Evolutionary conservation across 1,140 invertebrate species (phyloP).

Genomic region (Mylabris phalerata): DNA sequence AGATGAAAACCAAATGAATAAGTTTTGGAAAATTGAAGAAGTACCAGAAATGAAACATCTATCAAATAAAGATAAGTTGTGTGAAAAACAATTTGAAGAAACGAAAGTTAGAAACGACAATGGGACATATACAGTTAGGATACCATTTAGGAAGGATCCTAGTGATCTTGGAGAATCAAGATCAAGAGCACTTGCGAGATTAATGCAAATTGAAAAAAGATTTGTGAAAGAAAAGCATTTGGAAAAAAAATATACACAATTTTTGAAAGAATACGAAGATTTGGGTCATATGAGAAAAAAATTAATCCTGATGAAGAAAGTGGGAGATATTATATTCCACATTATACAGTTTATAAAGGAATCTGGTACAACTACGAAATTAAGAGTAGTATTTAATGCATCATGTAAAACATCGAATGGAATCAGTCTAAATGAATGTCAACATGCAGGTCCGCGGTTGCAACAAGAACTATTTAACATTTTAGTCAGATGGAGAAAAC

Average conservation of each 20-base stretch:
- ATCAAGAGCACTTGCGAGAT: too few relatives aligned
- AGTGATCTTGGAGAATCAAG: too few relatives aligned
- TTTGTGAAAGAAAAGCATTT: not conserved
- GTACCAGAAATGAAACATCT: too few relatives aligned
- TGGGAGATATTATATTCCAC: conserved; percentile 33
- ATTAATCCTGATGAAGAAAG: too few relatives aligned
- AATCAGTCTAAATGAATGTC: conserved; percentile 34
- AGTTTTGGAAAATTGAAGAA: too few relatives aligned
- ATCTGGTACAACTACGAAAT: conserved; percentile 20
- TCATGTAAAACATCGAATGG: conserved; percentile 24
- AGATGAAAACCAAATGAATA: too few relatives aligned
- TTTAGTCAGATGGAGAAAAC: not conserved
- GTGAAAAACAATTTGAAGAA: too few relatives aligned
- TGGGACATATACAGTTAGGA: too few relatives aligned
- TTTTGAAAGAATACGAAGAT: conserved; percentile 2
- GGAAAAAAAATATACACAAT: not conserved
- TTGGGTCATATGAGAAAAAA: not conserved
- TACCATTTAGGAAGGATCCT: too few relatives aligned
- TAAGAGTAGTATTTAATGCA: conserved; percentile 39
- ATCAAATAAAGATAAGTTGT: too few relatives aligned
- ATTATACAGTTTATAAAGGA: conserved; percentile 32
- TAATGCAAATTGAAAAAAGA: not conserved
- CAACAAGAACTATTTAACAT: conserved; percentile 6
- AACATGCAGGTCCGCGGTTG: conserved; percentile 20
- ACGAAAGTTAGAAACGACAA: too few relatives aligned